Base-by-base conservation (phyloP, 2,113 vertebrate genomes). In the Chaenocephalus aceratus region DNA sequence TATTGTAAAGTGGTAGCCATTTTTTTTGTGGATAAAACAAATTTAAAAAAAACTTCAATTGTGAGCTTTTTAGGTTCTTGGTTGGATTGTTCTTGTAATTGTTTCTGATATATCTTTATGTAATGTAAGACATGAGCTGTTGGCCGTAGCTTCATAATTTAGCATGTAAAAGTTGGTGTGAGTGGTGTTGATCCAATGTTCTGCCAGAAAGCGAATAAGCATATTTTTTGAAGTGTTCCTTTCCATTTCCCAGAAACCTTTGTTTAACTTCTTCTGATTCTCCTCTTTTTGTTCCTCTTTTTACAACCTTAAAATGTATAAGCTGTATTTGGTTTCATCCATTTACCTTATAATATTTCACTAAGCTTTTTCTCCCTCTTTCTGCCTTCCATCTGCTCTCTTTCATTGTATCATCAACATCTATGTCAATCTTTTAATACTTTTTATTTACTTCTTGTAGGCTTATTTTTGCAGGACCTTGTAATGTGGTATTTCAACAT, bases 301-400 rank as follows among this genome's bases (percentile, higher is more conserved):
- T 5, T 13, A 9, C 16, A 48, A 2, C n/a, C 58, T 26, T 59
- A 18, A 62, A 82, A 51, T 68, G 70, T 75, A 71, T 75, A 36
- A 54, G 44, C 67, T 75, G 34, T 2, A 52, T 65, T 56, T 75
- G 15, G 18, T 16, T 56, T 66, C 14, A 34, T 36, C 41, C 48
- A 18, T 51, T 44, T 41, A 41, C 15, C 2, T n/a, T 34, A 15
- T 52, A 5, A 34, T 49, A 46, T 48, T 52, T 46, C 23, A 45
- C 12, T 15, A 30, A 41, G 36, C 21, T 16, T 68, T 6, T 44
- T 23, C 21, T 18, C 3, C n/a, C 18, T 70, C 41, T 41, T 64
- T 14, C 1, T 44, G 82, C 77, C 72, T 45, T 86, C 78, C 82
- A 87, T 80, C 62, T 85, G 82, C 23, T 70, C 52, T 30, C 73